Base-by-base conservation (phyloP, 2,797 vertebrate species). In the Thamnophis elegans region DNA sequence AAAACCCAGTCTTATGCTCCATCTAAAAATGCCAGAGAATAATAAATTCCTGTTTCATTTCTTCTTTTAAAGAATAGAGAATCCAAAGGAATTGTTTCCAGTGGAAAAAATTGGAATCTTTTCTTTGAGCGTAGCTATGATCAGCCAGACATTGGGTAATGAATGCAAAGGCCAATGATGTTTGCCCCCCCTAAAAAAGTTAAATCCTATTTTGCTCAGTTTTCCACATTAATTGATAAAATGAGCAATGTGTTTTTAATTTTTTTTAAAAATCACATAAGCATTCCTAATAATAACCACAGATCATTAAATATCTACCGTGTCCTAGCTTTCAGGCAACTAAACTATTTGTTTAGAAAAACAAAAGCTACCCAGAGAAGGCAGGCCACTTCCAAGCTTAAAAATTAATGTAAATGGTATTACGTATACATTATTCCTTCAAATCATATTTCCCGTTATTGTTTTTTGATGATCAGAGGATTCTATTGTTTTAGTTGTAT, bases 171-270 rank as follows among this genome's bases (percentile, higher is more conserved):
- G 20, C 73, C 36, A 47, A 82, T 12, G 36, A 42, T 42, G 11
- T 32, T 28, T 59, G 42, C 16, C 6, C 56, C 4, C 4, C 60
- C 1, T n/a, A 65, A 65, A 78, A 87, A 56, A 55, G 13, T 26
- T 65, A 16, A 82, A 82, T 78, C 18, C 51, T 28, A 8, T 55
- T 55, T 89, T 85, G 42, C 42, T 58, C n/a, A 42, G 32, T 22
- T 68, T 47, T 90, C 87, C 47, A 73, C 92, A 92, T 14, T 5
- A 14, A 86, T 94, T 94, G 91, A 89, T 62, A 62, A 5, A 58
- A 92, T 55, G 91, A 85, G 93, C 89, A 5, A 1, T 94, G 36
- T 1, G 3, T 0, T 36, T 11, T 92, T 59, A 25, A 53, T 12
- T 82, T 42, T 2, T 42, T 1, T 0, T 82, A 47, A 47, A 82